Base-by-base conservation (phyloP, 2,797 vertebrate genomes). In the Eulemur coronatus region DNA sequence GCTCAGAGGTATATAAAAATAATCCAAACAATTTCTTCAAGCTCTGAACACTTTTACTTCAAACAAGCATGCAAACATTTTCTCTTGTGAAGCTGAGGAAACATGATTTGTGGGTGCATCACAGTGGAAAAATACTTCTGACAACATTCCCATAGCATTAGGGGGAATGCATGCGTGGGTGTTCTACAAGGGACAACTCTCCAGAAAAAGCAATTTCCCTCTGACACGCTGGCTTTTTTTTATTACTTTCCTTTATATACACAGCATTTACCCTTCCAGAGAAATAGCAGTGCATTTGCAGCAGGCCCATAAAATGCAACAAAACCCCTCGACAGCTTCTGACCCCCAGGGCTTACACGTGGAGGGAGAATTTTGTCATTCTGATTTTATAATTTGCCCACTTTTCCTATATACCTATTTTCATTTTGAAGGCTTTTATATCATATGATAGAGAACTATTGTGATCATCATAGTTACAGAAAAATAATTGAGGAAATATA, bases 171-270 rank as follows among this genome's bases (percentile, higher is more conserved):
- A 89, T 84, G 80, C 4, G 84, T 97, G 98, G 96, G 97, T 97
- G 97, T 97, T 96, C 97, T 97, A 93, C 96, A 95, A 93, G 96
- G 97, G 94, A 97, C 96, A 96, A 73, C 96, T 98, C 97, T 97
- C 97, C 96, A 98, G 96, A 81, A 98, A 92, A 98, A 96, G 97
- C 96, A 94, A 95, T 98, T 98, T 98, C 96, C 86, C 94, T 98
- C 93, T 95, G 96, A 98, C 96, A 94, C 0, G 67, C 94, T 97
- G 85, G 43, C 43, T 43, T 10, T 43, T 0, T 95, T 97, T 98
- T 98, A 98, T 97, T 97, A 96, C 97, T 97, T 98, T 97, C 88
- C 96, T 97, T 98, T 96, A 89, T 96, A 97, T 97, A 97, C 84
- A 93, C 91, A 95, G 94, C 85, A 88, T 96, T 96, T 97, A 92